Evolutionary conservation across 2,797 vertebrate species (phyloP), one percentile per base, ranked within the genome.

Genomic region (Lycodopsis pacificus): DNA sequence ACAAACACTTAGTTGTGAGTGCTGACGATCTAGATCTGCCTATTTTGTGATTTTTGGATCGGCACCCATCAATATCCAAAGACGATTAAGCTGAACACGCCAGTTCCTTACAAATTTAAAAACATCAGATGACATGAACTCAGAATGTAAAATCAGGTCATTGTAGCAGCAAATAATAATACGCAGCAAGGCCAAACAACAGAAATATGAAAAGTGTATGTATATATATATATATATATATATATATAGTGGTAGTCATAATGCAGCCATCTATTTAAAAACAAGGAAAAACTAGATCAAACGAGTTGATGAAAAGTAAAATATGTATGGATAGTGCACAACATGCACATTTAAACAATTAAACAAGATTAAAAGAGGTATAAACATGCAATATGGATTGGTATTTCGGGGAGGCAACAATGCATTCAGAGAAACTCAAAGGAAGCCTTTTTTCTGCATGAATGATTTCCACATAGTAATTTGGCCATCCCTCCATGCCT

Each of bases 391-490:
- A 15, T 70, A 38, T 79, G 32, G 63, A 27, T 40, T 56, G 44
- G 49, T 68, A 72, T 87, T 73, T 63, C 42, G 54, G 69, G 54
- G 20, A 77, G 49, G 62, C 61, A 73, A 62, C 61, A 38, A 57
- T 75, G 69, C 82, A 83, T 79, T 73, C 62, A 56, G 57, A 78
- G 66, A 78, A 82, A 87, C 82, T 80, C 83, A 71, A 82, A 64
- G 81, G 76, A 82, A 73, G 76, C 80, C 81, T 72, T 77, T 85
- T 84, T 90, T 92, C 88, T 79, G 63, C 86, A 86, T 83, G 88
- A 90, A 68, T 73, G 86, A 90, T 92, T 91, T 91, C 84, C 86
- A 91, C 91, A 89, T 89, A 90, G 93, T 91, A 89, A 90, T 92
- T 88, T 83, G 75, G 56, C 83, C 77, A 91, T 93, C 73, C 73